Evolutionary conservation across 2,797 vertebrate genomes (phyloP), one percentile per base, ranked within the genome.

Genomic region (Sebastes trivittatus): DNA sequence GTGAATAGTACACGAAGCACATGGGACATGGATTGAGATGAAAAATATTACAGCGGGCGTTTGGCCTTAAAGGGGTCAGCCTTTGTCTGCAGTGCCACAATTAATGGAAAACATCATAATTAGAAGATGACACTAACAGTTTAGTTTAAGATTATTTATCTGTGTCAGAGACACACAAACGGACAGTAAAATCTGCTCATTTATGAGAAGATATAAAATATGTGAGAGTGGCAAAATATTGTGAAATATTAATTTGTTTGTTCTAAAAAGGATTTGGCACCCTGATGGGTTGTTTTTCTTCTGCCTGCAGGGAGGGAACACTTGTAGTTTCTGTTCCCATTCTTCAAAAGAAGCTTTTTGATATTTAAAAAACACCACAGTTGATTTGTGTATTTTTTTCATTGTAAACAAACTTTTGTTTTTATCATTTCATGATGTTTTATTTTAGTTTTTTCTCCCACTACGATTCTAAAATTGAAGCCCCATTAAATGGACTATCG

Each of bases 221-320:
- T 14, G 14, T n/a, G 74, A 82, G 69, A 27, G 54, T 46, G 36
- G 68, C 25, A 84, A 73, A 80, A 89, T 87, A 83, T 75, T 62
- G 52, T 87, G 59, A 90, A 89, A 86, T 88, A 85, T 89, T 61
- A 36, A 89, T 88, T 73, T 77, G 79, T 83, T 82, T 83, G 77
- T 80, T 85, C 63, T 87, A 25, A 70, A 88, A 82, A 72, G 56
- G 70, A 29, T 81, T 81, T 85, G 77, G 66, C 77, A 69, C 63
- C 82, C 77, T 66, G 75, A 73, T 83, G 79, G 54, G 76, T 63
- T 85, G 71, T 85, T 87, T 77, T 71, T 14, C 54, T 64, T 75
- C 59, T 75, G 81, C 32, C 81, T 64, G n/a, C 34, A 22, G 78
- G 61, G 78, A 84, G 30, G 2, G 22, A 60, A 55, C 14, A 13